Base-by-base conservation (phyloP, 2,888 invertebrate species). In the Gandaritis pyraliata region DNA sequence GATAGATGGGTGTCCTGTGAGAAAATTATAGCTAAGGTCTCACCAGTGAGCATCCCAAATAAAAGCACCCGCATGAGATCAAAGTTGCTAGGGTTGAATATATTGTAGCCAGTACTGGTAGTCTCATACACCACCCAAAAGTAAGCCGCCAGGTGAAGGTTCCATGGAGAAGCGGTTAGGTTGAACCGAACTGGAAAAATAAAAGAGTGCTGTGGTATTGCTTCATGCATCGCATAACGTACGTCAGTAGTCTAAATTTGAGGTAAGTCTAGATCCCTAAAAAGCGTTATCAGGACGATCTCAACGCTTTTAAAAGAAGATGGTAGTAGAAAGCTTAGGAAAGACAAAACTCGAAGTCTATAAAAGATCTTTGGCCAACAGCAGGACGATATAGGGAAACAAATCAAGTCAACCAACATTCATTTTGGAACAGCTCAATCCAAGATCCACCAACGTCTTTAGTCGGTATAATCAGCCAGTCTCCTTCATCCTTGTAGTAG, bases 51-150 rank as follows among this genome's bases (percentile, higher is more conserved):
- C 84, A 87, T 86, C 2, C 86, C 87, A 6, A 74, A 23, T 58
- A 86, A 78, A 6, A 89, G 72, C 10, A 86, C 73, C 15, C 72
- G 53, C 77, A 87, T 85, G 3, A 86, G 61, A 0, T 68, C 39
- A 12, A 76, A 70, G 72, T 88, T 88, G 68, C 80, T 82, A 1
- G 89, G 88, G 41, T 81, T 80, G 62, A 88, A 78, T 60, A 64
- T 74, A 59, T 80, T 81, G 71, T 86, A 89, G 0, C 89, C 89
- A 0, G 88, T 88, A 18, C 82, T 79, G 39, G 85, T 84, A 41
- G 81, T 76, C 70, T 86, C 86, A 52, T 85, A 89, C 36, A 87
- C 82, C 23, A 85, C 80, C 89, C 89, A 89, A 76, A 88, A 89
- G 69, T 81, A 83, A 1, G 78, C 74, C 0, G 80, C 79, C 61